Evolutionary conservation across 2,113 vertebrate genomes (phyloP).

Genomic region (Rhinoderma darwinii): DNA sequence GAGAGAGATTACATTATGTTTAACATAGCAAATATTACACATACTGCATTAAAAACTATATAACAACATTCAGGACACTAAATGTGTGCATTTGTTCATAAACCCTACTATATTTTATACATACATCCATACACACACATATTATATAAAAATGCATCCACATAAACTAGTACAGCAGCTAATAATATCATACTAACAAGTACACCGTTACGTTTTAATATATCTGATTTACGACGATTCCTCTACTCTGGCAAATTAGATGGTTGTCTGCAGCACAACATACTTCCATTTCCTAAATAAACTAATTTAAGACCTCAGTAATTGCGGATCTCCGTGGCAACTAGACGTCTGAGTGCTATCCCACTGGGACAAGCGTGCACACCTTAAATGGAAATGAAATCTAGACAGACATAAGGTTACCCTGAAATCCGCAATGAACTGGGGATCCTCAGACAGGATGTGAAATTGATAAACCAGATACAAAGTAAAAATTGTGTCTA

Average conservation of each 20-base stretch:
- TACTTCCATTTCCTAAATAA: constrained; percentile 39
- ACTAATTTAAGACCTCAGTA: constrained; percentile 33
- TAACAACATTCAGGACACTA: background rate
- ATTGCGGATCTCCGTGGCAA: constrained; percentile 36
- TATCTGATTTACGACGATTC: background rate
- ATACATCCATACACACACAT: too few relatives aligned
- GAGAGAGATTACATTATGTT: too few relatives aligned
- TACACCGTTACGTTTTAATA: constrained; percentile 7
- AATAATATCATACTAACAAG: background rate
- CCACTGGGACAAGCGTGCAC: constrained; percentile 21
- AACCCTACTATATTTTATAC: too few relatives aligned
- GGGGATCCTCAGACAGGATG: background rate
- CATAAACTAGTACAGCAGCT: background rate
- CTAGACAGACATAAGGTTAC: background rate
- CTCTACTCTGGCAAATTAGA: constrained; percentile 13
- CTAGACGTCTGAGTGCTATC: constrained; percentile 30
- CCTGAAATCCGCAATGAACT: background rate
- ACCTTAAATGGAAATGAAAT: constrained; percentile 22
- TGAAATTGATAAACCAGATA: background rate
- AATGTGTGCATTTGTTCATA: background rate
- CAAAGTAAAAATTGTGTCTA: background rate
- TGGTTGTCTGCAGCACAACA: background rate
- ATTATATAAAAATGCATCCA: too few relatives aligned
- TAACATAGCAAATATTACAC: too few relatives aligned
- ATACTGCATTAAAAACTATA: too few relatives aligned